Conservation (phyloP, 1,140 invertebrate genomes). For the Idris sp. region DNA sequence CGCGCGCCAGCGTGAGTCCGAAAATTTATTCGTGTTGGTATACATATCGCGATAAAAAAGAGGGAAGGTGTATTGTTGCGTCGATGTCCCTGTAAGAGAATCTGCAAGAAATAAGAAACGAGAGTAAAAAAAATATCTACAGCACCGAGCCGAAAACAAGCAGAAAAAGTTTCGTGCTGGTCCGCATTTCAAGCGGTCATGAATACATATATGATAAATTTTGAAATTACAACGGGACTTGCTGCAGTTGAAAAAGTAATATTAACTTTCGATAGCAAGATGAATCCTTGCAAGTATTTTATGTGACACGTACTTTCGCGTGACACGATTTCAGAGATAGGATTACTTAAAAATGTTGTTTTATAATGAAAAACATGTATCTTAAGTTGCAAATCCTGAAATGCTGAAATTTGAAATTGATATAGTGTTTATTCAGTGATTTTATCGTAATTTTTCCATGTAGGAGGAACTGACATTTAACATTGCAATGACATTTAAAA, state of each 20-base stretch:
- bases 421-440: too few species aligned
- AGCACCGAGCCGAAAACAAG: constrained; percentile 4
- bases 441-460: too few species aligned
- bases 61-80: constrained; percentile 56
- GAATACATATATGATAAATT: constrained; percentile 60
- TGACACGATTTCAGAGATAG: constrained; percentile 34
- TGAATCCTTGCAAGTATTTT: constrained; percentile 23
- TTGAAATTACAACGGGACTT: constrained; percentile 45
- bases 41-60: constrained; percentile 47
- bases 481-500: too few species aligned
- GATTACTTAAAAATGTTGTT: constrained; percentile 27
- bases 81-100: constrained; percentile 54
- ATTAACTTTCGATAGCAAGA: constrained; percentile 38
- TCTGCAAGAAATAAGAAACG: constrained; percentile 43
- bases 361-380: too few species aligned
- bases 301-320: constrained; percentile 21
- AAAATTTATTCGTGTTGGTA: constrained; percentile 53
- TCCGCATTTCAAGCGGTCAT: constrained; percentile 43
- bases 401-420: too few species aligned
- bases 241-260: constrained; percentile 19
- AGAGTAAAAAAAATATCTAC: constrained; percentile 4
- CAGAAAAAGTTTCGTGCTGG: constrained; percentile 13
- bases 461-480: too few species aligned
- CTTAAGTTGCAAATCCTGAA: too few species aligned
- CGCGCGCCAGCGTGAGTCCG: constrained; percentile 50